Percentiles rank a stretch among this genome's conserved stretches.
Evolutionary conservation across 2,113 vertebrate genomes (phyloP).

Genomic region (Silurus asotus): DNA sequence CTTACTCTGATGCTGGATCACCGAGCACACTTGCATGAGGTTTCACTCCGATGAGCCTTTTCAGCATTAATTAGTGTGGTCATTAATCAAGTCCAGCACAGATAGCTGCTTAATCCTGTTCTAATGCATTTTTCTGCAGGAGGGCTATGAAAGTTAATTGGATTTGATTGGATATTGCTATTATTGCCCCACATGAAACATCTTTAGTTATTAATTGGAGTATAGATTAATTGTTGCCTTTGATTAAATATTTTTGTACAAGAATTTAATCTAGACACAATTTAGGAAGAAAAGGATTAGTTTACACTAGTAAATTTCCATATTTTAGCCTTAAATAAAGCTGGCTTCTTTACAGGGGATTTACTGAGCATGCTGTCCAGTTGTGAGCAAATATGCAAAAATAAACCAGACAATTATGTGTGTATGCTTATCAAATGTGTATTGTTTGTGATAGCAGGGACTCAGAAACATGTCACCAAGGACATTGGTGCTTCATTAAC

Average conservation of each 20-base stretch:
- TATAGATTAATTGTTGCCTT: slow-evolving; percentile 69
- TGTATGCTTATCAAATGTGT: background rate
- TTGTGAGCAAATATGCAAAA: background rate
- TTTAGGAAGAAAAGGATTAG: slow-evolving; percentile 1
- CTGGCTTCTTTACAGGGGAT: background rate
- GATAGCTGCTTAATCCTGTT: slow-evolving; percentile 72
- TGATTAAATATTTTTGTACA: slow-evolving; percentile 47
- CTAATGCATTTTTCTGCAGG: slow-evolving; percentile 73
- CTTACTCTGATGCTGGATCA: slow-evolving; percentile 64
- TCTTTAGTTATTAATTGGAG: slow-evolving; percentile 76
- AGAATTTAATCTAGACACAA: slow-evolving; percentile 27
- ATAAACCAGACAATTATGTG: background rate
- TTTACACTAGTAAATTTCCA: background rate
- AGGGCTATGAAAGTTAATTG: slow-evolving; percentile 71
- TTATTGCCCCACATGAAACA: slow-evolving; percentile 71
- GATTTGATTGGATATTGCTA: slow-evolving; percentile 76
- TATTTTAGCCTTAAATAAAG: background rate
- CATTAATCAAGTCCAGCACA: slow-evolving; percentile 77
- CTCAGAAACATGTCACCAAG: background rate
- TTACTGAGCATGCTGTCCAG: background rate
- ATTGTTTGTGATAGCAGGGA: background rate
- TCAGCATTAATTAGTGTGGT: slow-evolving; percentile 77
- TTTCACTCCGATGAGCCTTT: slow-evolving; percentile 71
- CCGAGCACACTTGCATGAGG: slow-evolving; percentile 61
- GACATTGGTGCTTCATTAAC: background rate